phyloP scores from a whole-genome alignment of 2,113 vertebrate species.

The Macaca nemestrina region DNA sequence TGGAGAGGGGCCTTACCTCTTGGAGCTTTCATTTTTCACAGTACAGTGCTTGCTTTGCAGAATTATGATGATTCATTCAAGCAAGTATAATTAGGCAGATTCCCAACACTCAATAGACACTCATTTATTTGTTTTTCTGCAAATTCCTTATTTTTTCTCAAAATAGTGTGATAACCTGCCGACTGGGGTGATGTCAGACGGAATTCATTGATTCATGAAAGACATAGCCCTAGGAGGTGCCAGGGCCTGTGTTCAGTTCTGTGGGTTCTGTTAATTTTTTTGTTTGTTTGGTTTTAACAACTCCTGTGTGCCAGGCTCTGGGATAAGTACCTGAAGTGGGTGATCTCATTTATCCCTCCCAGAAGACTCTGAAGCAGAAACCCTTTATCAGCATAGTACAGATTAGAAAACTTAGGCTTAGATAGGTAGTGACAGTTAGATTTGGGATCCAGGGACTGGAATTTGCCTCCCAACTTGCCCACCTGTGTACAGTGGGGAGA shows the following conservation, averaged over 20 bases:
- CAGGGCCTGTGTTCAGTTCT: neutral
- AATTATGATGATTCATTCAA: neutral
- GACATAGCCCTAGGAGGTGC: neutral
- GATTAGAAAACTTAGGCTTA: neutral
- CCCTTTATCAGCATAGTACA: rapidly evolving
- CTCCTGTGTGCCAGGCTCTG: neutral
- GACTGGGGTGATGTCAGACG: neutral
- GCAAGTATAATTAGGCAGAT: neutral
- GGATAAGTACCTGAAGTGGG: neutral
- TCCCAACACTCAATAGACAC: too few relatives aligned
- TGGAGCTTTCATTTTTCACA: too few relatives aligned
- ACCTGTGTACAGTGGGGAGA: rapidly evolving
- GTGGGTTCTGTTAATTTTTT: neutral
- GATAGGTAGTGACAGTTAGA: neutral
- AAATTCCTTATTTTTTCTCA: neutral
- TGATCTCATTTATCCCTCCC: rapidly evolving
- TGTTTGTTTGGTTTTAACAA: neutral
- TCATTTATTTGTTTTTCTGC: neutral
- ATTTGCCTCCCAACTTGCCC: rapidly evolving
- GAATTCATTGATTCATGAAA: neutral
- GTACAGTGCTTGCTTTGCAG: neutral
- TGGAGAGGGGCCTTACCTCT: neutral
- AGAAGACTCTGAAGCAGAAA: neutral
- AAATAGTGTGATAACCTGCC: neutral
- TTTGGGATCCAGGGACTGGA: rapidly evolving